phyloP scores from a whole-genome alignment of 2,113 vertebrate genomes.

The Burhinus bistriatus region DNA sequence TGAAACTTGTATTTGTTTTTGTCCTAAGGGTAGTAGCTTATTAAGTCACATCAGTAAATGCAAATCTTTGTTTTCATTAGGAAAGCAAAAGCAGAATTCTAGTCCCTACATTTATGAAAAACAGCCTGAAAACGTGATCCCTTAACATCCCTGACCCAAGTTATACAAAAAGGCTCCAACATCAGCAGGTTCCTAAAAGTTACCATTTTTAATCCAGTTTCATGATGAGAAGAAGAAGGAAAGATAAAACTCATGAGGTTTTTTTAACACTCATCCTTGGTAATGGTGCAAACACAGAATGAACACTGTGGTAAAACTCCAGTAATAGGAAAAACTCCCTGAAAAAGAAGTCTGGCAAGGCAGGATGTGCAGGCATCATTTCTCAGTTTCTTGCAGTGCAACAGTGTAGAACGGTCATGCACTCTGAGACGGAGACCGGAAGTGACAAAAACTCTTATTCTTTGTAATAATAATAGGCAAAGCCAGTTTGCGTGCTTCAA shows the following conservation, averaged over 20 bases:
- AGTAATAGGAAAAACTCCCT: not conserved
- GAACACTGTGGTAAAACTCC: not conserved
- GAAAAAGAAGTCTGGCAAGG: not conserved
- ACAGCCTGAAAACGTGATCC: not conserved
- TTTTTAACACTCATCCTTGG: not conserved
- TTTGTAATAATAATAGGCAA: not conserved
- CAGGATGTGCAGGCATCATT: not conserved
- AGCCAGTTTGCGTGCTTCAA: not conserved
- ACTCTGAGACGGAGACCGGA: not conserved
- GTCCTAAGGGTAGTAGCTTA: not conserved
- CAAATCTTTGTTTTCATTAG: not conserved
- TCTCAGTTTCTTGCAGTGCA: not conserved
- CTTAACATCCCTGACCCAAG: not conserved
- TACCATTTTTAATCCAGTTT: not conserved
- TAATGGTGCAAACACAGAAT: not conserved
- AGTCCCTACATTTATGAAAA: not conserved
- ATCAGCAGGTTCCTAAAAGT: not conserved
- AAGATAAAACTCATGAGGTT: not conserved
- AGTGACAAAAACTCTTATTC: not conserved
- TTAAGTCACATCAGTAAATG: not conserved
- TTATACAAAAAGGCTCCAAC: not conserved
- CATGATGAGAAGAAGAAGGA: not conserved
- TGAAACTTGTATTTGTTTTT: not conserved
- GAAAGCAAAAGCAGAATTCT: not conserved
- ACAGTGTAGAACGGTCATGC: accelerated